phyloP scores from a whole-genome alignment of 92 coral and sea anemone genomes.

The Zoanthus solanderi region DNA sequence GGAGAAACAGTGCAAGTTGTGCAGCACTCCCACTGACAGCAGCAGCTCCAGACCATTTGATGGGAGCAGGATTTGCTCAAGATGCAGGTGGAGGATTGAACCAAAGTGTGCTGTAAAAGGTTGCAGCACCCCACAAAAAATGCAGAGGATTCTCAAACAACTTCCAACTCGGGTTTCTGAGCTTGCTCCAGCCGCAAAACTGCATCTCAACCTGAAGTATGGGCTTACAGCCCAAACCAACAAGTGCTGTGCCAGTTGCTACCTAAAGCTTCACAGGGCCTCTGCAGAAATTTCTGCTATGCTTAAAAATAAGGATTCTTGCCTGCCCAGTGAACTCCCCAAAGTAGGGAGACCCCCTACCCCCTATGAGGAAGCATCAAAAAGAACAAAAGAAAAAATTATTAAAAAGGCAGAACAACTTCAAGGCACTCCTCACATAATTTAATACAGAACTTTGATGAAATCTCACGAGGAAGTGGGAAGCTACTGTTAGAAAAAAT shows the following conservation, averaged over 20 bases:
- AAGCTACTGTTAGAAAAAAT: neutral
- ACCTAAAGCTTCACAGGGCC: constrained; percentile 13
- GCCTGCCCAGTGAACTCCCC: neutral
- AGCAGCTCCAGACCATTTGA: neutral
- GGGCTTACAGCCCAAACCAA: neutral
- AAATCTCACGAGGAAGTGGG: constrained; percentile 10
- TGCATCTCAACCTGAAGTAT: neutral
- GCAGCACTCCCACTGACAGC: neutral
- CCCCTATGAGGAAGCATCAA: constrained; percentile 12
- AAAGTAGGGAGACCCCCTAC: constrained; percentile 15
- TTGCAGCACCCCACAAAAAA: neutral
- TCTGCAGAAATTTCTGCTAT: neutral
- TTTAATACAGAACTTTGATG: neutral
- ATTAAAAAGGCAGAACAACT: neutral
- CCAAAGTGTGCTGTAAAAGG: constrained; percentile 6
- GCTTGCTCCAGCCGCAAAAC: constrained; percentile 30
- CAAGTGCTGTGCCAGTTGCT: constrained; percentile 11
- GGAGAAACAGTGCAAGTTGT: neutral
- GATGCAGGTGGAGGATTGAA: neutral
- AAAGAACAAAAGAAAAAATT: neutral
- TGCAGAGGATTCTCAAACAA: neutral
- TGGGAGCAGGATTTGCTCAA: neutral
- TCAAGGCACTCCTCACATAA: neutral
- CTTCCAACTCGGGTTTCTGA: neutral
- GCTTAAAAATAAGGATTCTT: neutral